Evolutionary conservation across 2,797 vertebrate genomes (phyloP).

Genomic region (Chelon labrosus): DNA sequence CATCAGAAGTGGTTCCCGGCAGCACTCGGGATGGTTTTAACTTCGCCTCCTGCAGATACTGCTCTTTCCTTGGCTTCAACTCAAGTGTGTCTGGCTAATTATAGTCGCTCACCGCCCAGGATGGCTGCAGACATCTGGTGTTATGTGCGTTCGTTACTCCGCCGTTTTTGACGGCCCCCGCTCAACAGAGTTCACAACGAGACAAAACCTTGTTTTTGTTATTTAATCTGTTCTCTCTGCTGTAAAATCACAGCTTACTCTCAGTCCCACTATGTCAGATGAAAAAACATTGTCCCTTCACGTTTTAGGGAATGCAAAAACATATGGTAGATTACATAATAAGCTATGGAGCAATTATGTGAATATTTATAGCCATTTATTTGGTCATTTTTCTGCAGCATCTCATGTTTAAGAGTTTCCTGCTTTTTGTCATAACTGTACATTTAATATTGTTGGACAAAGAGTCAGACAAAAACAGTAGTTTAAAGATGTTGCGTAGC

Average conservation of each 20-base stretch:
- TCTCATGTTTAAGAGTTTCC: too few species aligned
- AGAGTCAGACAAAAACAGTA: too few species aligned
- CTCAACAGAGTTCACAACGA: slow-evolving; percentile 59
- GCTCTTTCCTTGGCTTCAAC: slow-evolving; percentile 39
- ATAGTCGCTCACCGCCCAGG: slow-evolving; percentile 62
- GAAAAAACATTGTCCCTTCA: background rate
- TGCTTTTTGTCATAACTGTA: too few species aligned
- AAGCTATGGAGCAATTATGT: too few species aligned
- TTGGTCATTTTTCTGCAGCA: too few species aligned
- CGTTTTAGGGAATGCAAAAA: too few species aligned
- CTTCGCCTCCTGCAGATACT: slow-evolving; percentile 48
- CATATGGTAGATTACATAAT: too few species aligned
- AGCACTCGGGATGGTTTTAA: slow-evolving; percentile 36
- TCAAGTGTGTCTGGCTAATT: slow-evolving; percentile 71
- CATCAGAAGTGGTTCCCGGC: slow-evolving; percentile 48
- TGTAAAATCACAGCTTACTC: slow-evolving; percentile 17
- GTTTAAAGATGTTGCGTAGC: too few species aligned
- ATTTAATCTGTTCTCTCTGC: slow-evolving; percentile 19
- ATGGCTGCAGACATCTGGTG: slow-evolving; percentile 76
- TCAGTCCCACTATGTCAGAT: background rate
- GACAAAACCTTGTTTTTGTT: slow-evolving; percentile 60
- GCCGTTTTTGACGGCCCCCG: slow-evolving; percentile 33
- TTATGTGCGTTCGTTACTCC: slow-evolving; percentile 54
- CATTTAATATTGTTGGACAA: too few species aligned
- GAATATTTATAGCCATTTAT: too few species aligned